Conservation (phyloP, 2,113 vertebrate genomes). For the Pygoscelis adeliae region DNA sequence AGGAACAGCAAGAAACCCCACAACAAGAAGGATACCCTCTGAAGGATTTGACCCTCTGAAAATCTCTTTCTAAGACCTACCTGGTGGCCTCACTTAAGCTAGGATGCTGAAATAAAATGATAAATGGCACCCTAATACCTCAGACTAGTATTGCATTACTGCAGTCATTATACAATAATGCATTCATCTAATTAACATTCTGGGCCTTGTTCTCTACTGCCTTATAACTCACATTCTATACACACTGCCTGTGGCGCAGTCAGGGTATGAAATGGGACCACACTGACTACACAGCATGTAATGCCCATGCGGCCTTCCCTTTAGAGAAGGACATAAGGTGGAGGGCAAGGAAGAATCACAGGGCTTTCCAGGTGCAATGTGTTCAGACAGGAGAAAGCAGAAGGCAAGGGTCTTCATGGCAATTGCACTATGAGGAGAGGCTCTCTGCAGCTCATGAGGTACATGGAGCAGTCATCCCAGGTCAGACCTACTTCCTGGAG, state of each 20-base stretch:
- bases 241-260: rapidly evolving
- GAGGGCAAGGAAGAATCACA: not conserved
- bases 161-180: not conserved
- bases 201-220: not conserved
- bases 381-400: not conserved
- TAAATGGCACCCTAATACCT: not conserved
- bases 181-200: not conserved
- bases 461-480: not conserved
- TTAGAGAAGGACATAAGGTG: not conserved
- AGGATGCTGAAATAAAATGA: not conserved
- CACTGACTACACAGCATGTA: not conserved
- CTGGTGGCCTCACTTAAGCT: not conserved
- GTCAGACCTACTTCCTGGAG: not conserved
- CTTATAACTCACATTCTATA: not conserved
- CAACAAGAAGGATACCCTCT: not conserved
- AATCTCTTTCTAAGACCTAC: not conserved
- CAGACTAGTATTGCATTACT: not conserved
- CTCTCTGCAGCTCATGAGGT: not conserved
- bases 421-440: not conserved
- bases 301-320: not conserved
- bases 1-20: not conserved
- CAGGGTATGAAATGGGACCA: not conserved
- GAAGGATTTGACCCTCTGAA: not conserved
- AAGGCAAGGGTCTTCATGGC: not conserved
- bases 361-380: not conserved